Percentiles rank a stretch among this genome's conserved stretches.
Evolutionary conservation across 1,140 invertebrate genomes (phyloP).

Genomic region (Drosophila sulfurigaster): DNA sequence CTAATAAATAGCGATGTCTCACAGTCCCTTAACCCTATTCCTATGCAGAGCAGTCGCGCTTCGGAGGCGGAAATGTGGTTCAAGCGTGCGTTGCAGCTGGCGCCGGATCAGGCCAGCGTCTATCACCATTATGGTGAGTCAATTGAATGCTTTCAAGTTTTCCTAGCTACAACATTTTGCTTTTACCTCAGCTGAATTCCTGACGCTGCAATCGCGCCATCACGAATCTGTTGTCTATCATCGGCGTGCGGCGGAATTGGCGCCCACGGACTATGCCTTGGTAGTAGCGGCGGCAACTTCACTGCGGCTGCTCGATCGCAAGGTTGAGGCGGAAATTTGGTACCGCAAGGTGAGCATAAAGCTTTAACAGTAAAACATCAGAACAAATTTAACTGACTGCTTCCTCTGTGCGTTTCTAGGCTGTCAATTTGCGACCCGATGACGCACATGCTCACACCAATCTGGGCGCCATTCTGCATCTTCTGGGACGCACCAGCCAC

Average conservation of each 20-base stretch:
- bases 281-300: conserved; percentile 94
- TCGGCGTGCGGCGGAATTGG: conserved; percentile 90
- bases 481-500: conserved; percentile 94
- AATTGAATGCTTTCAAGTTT: background rate
- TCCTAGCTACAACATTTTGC: too few species aligned
- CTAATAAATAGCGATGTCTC: background rate
- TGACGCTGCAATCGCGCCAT: conserved; percentile 90
- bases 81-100: conserved; percentile 92
- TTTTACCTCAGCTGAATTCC: conserved; percentile 91
- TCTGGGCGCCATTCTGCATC: conserved; percentile 95
- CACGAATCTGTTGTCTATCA: conserved; percentile 93
- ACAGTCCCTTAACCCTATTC: background rate
- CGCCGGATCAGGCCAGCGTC: conserved; percentile 92
- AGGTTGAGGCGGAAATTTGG: conserved; percentile 92
- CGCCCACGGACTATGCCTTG: conserved; percentile 92
- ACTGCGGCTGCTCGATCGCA: conserved; percentile 91
- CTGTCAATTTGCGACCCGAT: conserved; percentile 75
- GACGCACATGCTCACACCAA: conserved; percentile 96
- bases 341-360: conserved; percentile 90
- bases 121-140: conserved; percentile 93
- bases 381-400: too few species aligned
- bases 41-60: conserved; percentile 90
- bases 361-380: background rate
- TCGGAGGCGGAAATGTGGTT: conserved; percentile 96
- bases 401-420: conserved; percentile 44